Percentiles rank a stretch among this genome's conserved stretches.
Conservation (phyloP, 2,113 vertebrate genomes). For the Numida meleagris region DNA sequence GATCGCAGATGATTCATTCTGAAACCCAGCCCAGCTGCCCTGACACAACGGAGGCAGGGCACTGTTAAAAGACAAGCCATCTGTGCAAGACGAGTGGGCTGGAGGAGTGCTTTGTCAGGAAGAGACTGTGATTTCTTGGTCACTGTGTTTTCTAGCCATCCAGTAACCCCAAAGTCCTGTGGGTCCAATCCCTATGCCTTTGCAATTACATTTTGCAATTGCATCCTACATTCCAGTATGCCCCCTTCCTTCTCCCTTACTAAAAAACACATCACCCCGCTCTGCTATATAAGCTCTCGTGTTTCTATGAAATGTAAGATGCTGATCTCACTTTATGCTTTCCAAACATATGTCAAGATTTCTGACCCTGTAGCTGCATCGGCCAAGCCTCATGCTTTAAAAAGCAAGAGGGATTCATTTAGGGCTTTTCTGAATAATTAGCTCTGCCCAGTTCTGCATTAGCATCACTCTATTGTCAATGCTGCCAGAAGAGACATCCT, state of each 20-base stretch:
- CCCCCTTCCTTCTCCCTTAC: neutral
- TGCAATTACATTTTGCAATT: neutral
- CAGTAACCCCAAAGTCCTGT: neutral
- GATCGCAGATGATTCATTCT: conserved; percentile 55
- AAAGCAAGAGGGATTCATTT: neutral
- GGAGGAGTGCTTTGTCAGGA: conserved; percentile 46
- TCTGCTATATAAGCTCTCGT: neutral
- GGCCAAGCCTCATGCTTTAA: neutral
- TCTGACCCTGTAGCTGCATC: neutral
- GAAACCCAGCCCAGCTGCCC: conserved; percentile 65
- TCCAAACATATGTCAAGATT: neutral
- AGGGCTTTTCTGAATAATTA: neutral
- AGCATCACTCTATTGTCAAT: neutral
- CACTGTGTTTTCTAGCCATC: neutral
- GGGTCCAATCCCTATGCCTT: neutral
- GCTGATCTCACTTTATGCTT: neutral
- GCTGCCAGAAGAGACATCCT: conserved; percentile 6
- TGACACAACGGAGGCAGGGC: conserved; percentile 50
- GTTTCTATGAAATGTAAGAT: neutral
- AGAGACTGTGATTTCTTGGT: conserved; percentile 18
- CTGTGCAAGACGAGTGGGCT: conserved; percentile 46
- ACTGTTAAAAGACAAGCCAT: conserved; percentile 43
- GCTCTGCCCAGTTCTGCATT: neutral
- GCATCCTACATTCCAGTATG: neutral
- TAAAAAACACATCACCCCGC: neutral